phyloP scores from a whole-genome alignment of 2,888 invertebrate species.

The Pseudococcus jackbeardsleyi region DNA sequence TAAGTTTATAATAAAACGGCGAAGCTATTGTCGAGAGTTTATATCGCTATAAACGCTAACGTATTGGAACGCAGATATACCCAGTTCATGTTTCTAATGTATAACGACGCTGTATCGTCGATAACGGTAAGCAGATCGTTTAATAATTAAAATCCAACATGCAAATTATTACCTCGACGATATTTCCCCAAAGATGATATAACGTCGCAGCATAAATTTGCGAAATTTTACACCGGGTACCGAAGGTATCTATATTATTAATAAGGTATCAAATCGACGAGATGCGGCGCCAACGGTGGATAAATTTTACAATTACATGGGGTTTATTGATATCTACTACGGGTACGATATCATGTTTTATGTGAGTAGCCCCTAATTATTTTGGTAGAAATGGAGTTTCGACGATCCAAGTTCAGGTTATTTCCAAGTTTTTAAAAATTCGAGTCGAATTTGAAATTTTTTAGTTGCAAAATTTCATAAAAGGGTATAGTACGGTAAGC shows the following conservation, averaged over 20 bases:
- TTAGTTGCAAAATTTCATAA: too few species aligned
- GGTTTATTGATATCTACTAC: background rate
- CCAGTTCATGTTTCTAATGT: slow-evolving; percentile 19
- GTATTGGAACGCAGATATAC: background rate
- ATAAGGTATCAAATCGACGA: background rate
- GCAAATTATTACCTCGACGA: slow-evolving; percentile 8
- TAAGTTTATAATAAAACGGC: background rate
- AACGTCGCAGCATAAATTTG: background rate
- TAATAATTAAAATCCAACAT: background rate
- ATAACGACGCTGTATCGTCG: background rate
- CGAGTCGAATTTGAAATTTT: too few species aligned
- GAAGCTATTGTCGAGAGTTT: background rate
- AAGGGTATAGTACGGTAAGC: too few species aligned
- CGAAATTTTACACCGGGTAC: background rate
- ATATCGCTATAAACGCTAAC: background rate
- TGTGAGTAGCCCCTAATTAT: background rate
- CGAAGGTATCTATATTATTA: background rate
- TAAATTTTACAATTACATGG: slow-evolving; percentile 1
- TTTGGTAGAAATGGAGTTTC: too few species aligned
- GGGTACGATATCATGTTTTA: background rate
- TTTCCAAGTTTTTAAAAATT: too few species aligned
- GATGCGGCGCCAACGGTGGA: background rate
- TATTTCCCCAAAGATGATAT: slow-evolving; percentile 17
- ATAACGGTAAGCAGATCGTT: slow-evolving; percentile 23
- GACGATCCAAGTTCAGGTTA: too few species aligned